Evolutionary conservation across 1,140 invertebrate species (phyloP).

Genomic region (Cotesia vestalis): DNA sequence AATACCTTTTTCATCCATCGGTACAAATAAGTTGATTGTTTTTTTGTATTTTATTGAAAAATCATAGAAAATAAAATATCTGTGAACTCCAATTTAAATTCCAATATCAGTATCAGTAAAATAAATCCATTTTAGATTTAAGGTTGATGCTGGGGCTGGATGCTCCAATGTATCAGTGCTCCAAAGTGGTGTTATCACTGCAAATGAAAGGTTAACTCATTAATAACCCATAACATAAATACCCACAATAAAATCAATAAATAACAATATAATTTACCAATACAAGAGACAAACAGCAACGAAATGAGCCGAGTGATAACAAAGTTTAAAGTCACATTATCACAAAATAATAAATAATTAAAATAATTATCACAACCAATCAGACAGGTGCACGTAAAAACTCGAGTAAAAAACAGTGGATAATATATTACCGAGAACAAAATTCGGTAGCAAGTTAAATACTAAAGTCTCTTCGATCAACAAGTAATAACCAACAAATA

Average conservation of each 20-base stretch:
- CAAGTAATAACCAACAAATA: no score
- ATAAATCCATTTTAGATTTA: no score
- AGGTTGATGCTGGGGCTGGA: no score
- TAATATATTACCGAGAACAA: not conserved
- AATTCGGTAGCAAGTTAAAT: not conserved
- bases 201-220: constrained; percentile 25
- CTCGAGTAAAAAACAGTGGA: not conserved
- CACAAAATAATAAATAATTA: not conserved
- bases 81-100: no score
- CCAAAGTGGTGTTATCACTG: not conserved
- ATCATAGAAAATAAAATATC: no score
- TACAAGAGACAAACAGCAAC: not conserved
- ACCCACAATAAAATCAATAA: constrained; percentile 10
- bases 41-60: no score
- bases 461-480: no score
- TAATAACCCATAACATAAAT: not conserved
- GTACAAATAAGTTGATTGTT: no score
- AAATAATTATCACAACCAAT: constrained; percentile 20
- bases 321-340: not conserved
- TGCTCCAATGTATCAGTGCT: no score
- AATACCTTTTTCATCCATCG: no score
- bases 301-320: not conserved
- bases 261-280: not conserved
- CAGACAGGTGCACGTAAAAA: constrained; percentile 29
- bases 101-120: no score